Evolutionary conservation across 2,797 vertebrate genomes (phyloP), one percentile per base, ranked within the genome.

Genomic region (Enteromius unitaeniatus): DNA sequence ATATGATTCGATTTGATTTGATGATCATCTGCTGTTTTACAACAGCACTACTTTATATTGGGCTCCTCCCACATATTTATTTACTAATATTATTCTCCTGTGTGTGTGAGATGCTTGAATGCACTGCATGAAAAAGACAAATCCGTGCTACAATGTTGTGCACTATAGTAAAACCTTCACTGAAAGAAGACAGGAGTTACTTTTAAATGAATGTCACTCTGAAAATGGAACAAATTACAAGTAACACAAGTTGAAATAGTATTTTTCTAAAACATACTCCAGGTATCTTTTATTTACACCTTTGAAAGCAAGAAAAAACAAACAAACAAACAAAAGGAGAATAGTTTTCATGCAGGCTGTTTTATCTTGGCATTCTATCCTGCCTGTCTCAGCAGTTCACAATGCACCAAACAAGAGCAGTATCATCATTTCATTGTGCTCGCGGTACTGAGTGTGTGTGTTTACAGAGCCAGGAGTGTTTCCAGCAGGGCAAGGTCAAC

Each of bases 301-400:
- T 28, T 62, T 62, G 14, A 28, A 28, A 53, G 15, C 15, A 7
- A 53, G 7, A 17, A 3, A 15, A 47, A 47, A n/a, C n/a, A n/a
- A n/a, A n/a, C n/a, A n/a, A 47, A 14, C 37, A 37, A 37, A 37
- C 14, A 6, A 49, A 58, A 58, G 53, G 6, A 60, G 26, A 91
- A 91, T 94, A 93, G 91, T 95, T 94, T 93, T 92, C 89, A 87
- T 87, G 86, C 89, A 85, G 81, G 85, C 88, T 26, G 85, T 89
- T 92, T 93, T 93, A 93, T 94, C 92, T 88, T 84, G 74, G 34
- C 82, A 85, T 90, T 88, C 88, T 91, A 90, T 93, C 91, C 89
- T 91, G 93, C 93, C 91, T 92, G 90, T 91, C 91, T 95, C 93
- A 94, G 95, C 93, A 91, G 89, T 94, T 93, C 93, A 93, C 89